Evolutionary conservation across 2,888 invertebrate species (phyloP), one percentile per base, ranked within the genome.

Genomic region (Carpatolechia fugitivella): DNA sequence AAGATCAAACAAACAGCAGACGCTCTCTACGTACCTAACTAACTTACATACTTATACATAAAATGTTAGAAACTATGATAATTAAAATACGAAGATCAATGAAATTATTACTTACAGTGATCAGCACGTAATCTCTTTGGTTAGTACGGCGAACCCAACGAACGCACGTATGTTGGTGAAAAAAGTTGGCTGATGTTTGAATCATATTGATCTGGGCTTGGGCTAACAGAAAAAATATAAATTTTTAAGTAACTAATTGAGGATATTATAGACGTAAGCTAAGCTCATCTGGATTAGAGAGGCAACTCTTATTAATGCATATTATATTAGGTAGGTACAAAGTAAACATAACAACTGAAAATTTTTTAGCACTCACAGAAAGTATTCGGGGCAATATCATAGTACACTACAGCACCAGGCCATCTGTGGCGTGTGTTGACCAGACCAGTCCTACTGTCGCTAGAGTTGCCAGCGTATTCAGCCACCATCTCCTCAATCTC

Each of bases 401-500:
- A 48, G n/a, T n/a, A 6, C 8, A 80, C 63, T 1, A 66, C 68
- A 38, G 69, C 66, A 0, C 44, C 1, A 0, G 80, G 80, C 80
- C 81, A 81, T 30, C 60, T 65, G 13, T 72, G 71, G 57, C 72
- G 65, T 0, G 74, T 70, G 68, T 67, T 68, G 56, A 64, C 68
- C 62, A 76, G 74, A 0, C 78, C 80, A 56, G 70, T 74, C n/a
- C 73, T 63, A 8, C 72, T 72, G 13, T 52, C 31, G n/a, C 18
- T 36, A 16, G n/a, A 16, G 36, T 35, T 44, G 8, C 44, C 50
- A 0, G 75, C 57, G 54, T 66, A 80, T 55, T 74, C 67, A 36
- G 66, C 51, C 1, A 80, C 55, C 65, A 81, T 64, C n/a, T 50
- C 29, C 11, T 76, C 68, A 1, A 77, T 65, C 53, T 72, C 63